phyloP scores from a whole-genome alignment of 2,797 vertebrate species.

The Lagodon rhomboides region DNA sequence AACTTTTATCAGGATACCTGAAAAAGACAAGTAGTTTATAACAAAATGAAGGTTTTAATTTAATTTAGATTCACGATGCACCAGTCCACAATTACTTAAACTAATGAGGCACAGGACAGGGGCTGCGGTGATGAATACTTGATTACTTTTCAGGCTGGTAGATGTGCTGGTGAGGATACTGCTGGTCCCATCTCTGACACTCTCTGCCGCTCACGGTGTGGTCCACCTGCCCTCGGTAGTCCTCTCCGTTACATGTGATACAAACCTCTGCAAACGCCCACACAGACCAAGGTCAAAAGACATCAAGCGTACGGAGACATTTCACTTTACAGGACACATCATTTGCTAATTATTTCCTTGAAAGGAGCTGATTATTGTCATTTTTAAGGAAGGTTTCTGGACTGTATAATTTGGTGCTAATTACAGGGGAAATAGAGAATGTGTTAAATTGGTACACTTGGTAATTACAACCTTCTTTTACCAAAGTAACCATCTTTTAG shows the following conservation, averaged over 20 bases:
- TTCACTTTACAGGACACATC: neutral
- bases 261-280: conserved; percentile 84
- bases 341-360: conserved; percentile 17
- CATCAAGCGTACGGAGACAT: neutral
- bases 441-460: conserved; percentile 12
- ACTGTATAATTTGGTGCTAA: conserved; percentile 14
- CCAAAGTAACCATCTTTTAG: conserved; percentile 22
- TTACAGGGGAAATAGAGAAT: neutral
- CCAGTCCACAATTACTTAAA: neutral
- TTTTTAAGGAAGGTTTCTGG: neutral
- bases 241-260: conserved; percentile 94
- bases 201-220: conserved; percentile 89
- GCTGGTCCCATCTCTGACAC: conserved; percentile 98
- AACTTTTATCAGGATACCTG: conserved; percentile 94
- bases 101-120: neutral
- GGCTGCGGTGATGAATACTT: neutral
- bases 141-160: conserved; percentile 94
- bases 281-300: neutral
- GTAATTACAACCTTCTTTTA: conserved; percentile 36
- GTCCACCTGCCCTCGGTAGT: conserved; percentile 93
- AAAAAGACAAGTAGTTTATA: neutral
- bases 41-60: neutral
- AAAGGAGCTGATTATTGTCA: neutral
- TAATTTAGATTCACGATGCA: neutral
- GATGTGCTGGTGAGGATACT: conserved; percentile 93